Evolutionary conservation across 2,113 vertebrate species (phyloP).

Genomic region (Coturnix japonica): DNA sequence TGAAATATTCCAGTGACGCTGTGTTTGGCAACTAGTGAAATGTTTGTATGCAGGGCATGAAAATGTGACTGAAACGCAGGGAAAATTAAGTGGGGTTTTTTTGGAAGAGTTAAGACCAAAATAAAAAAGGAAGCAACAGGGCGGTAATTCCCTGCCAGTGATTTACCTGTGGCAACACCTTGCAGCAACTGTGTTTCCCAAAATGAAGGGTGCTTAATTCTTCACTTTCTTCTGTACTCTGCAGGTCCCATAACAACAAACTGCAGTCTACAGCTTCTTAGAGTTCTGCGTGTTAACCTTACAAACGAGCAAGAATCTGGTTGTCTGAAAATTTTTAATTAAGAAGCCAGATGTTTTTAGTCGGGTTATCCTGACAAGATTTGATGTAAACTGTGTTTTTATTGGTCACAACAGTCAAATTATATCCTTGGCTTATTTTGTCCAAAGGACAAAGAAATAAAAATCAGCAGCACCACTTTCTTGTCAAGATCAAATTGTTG

Average conservation of each 20-base stretch:
- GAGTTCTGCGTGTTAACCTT: constrained; percentile 84
- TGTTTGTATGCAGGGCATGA: constrained; percentile 7
- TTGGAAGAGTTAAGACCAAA: not conserved
- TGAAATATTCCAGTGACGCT: constrained; percentile 36
- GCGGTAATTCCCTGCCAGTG: constrained; percentile 73
- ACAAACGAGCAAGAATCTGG: constrained; percentile 83
- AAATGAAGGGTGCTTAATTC: constrained; percentile 83
- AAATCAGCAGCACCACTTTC: constrained; percentile 82
- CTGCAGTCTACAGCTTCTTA: constrained; percentile 95
- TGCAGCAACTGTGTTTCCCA: constrained; percentile 70
- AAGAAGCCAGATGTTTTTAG: constrained; percentile 83
- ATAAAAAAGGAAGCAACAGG: constrained; percentile 70
- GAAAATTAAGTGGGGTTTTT: not conserved
- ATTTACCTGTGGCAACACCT: constrained; percentile 78
- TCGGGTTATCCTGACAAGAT: constrained; percentile 82
- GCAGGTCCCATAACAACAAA: constrained; percentile 99
- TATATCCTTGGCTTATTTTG: constrained; percentile 84
- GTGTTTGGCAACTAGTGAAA: constrained; percentile 40
- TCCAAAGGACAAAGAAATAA: constrained; percentile 86
- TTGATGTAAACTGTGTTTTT: constrained; percentile 82
- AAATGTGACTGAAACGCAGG: constrained; percentile 22
- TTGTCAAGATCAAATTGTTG: constrained; percentile 84
- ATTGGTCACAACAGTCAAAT: constrained; percentile 81
- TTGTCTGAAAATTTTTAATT: constrained; percentile 85
- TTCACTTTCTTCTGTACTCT: constrained; percentile 89